Percentiles rank a stretch among this genome's conserved stretches.
Conservation (phyloP, 2,888 invertebrate species). For the Miltochrista miniata region DNA sequence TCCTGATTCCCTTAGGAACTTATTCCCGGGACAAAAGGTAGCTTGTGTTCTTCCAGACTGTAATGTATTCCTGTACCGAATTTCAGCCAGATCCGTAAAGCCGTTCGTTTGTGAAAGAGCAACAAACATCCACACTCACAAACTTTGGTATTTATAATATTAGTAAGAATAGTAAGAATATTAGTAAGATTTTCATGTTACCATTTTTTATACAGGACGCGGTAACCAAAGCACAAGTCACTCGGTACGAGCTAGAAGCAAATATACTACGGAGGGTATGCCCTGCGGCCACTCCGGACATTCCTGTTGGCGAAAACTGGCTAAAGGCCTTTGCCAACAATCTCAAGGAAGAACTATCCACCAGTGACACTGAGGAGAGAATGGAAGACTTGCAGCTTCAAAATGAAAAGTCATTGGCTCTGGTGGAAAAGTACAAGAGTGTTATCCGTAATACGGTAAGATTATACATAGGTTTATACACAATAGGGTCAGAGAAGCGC, state of each 20-base stretch:
- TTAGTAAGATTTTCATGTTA: too few species aligned
- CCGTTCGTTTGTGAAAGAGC: too few species aligned
- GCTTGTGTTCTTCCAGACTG: too few species aligned
- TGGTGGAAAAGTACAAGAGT: slow-evolving; percentile 88
- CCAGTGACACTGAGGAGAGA: slow-evolving; percentile 43
- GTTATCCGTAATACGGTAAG: slow-evolving; percentile 91
- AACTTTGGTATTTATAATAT: too few species aligned
- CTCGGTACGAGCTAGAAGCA: slow-evolving; percentile 85
- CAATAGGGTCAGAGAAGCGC: too few species aligned
- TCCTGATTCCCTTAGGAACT: too few species aligned
- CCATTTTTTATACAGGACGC: slow-evolving; percentile 53
- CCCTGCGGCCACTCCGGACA: slow-evolving; percentile 53
- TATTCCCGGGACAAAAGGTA: too few species aligned
- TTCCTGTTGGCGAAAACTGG: slow-evolving; percentile 52
- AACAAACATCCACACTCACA: too few species aligned
- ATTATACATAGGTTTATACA: slow-evolving; percentile 24
- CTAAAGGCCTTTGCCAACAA: slow-evolving; percentile 62
- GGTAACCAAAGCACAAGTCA: slow-evolving; percentile 79
- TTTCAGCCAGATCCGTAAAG: too few species aligned
- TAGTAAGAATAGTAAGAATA: too few species aligned
- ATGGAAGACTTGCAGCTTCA: slow-evolving; percentile 81
- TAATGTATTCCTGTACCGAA: too few species aligned
- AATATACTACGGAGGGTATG: slow-evolving; percentile 59
- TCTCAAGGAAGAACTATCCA: slow-evolving; percentile 50
- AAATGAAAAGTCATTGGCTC: slow-evolving; percentile 85